Percentiles rank a stretch among this genome's conserved stretches.
phyloP scores from a whole-genome alignment of 2,113 vertebrate genomes.

The Anas platyrhynchos region DNA sequence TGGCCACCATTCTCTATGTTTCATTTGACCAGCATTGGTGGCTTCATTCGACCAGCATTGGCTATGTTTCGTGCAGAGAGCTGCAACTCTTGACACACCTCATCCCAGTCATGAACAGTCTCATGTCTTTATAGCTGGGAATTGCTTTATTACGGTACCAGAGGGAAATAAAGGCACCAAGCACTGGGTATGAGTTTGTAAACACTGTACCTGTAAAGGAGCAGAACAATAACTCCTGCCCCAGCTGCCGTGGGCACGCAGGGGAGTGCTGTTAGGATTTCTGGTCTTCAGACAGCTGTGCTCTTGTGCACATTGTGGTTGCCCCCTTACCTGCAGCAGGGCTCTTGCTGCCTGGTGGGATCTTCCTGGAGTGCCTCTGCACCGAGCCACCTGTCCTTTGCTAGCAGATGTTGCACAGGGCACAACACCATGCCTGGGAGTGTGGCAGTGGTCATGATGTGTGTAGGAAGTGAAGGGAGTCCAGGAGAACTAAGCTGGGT shows the following conservation, averaged over 20 bases:
- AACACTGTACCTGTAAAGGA: not conserved
- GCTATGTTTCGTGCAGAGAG: not conserved
- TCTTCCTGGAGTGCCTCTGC: not conserved
- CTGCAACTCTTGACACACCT: not conserved
- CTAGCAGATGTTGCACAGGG: not conserved
- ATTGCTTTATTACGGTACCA: not conserved
- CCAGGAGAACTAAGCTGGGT: not conserved
- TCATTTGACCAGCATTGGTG: no score
- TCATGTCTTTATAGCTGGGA: not conserved
- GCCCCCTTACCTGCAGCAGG: not conserved
- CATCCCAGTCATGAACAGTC: rapidly evolving
- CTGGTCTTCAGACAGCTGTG: not conserved
- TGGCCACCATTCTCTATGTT: not conserved
- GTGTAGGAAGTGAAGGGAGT: not conserved
- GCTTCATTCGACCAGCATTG: not conserved
- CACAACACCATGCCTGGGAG: not conserved
- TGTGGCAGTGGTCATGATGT: not conserved
- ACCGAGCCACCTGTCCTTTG: rapidly evolving
- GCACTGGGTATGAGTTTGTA: not conserved
- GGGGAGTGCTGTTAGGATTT: not conserved
- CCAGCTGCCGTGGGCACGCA: not conserved
- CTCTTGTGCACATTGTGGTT: rapidly evolving
- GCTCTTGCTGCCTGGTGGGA: not conserved
- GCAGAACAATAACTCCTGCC: not conserved
- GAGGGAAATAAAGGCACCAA: not conserved